phyloP scores from a whole-genome alignment of 2,113 vertebrate species.

The Fulica atra region DNA sequence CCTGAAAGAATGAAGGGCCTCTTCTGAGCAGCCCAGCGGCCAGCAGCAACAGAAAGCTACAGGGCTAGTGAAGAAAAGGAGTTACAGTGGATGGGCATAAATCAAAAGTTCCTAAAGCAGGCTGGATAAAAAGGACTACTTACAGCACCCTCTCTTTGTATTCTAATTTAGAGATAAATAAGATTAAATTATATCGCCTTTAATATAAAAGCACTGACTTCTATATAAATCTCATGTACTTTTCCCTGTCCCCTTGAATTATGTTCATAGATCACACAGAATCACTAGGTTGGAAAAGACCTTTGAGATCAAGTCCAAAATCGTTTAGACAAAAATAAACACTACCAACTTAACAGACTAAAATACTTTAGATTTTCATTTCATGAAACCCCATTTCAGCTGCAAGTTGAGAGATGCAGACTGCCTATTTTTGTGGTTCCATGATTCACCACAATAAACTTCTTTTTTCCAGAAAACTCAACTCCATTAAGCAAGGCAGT shows the following conservation, averaged over 20 bases:
- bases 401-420: not conserved
- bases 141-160: not conserved
- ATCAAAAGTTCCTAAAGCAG: not conserved
- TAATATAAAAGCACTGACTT: not conserved
- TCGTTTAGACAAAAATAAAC: not conserved
- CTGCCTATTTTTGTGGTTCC: not conserved
- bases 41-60: not conserved
- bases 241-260: not conserved
- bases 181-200: not conserved
- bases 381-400: not conserved
- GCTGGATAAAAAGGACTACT: not conserved
- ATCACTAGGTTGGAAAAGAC: too few species aligned
- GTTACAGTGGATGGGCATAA: not conserved
- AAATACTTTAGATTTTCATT: not conserved
- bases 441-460: not conserved
- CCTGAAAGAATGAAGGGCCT: not conserved
- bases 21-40: not conserved
- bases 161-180: not conserved
- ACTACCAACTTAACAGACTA: not conserved
- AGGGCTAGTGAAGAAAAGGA: not conserved
- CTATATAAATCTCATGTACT: not conserved
- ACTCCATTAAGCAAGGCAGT: not conserved
- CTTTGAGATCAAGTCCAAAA: too few species aligned
- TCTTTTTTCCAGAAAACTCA: not conserved
- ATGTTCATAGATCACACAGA: not conserved